A percentile compares a stretch with the other conserved stretches of the same genome.
Conservation (phyloP, 2,797 vertebrate species). For the Pangasius mekongensis region DNA sequence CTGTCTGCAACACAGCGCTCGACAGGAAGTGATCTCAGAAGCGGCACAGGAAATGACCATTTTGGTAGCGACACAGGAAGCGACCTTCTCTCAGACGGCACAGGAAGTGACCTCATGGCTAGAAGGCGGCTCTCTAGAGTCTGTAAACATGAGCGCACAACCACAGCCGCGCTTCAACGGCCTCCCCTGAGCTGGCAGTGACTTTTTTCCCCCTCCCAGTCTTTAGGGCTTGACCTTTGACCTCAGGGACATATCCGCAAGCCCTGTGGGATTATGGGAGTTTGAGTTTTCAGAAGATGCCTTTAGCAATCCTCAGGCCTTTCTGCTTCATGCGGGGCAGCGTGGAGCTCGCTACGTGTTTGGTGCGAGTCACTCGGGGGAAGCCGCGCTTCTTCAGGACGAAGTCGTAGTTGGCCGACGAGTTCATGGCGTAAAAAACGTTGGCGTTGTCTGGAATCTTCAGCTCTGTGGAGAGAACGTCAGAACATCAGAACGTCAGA, state of each 20-base stretch:
- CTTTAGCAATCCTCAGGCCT: slow-evolving; percentile 86
- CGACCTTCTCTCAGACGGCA: neutral
- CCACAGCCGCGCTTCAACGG: neutral
- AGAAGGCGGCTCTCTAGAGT: slow-evolving; percentile 1
- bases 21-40: slow-evolving; percentile 43
- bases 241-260: neutral
- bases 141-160: slow-evolving; percentile 46
- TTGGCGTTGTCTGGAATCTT: slow-evolving; percentile 89
- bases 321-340: slow-evolving; percentile 88
- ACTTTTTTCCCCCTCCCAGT: neutral
- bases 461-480: slow-evolving; percentile 71
- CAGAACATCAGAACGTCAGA: neutral
- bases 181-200: slow-evolving; percentile 35
- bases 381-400: slow-evolving; percentile 84
- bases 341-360: slow-evolving; percentile 85
- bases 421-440: slow-evolving; percentile 90
- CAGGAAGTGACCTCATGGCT: slow-evolving; percentile 16
- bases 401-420: slow-evolving; percentile 85
- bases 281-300: slow-evolving; percentile 80
- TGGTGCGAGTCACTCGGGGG: slow-evolving; percentile 78
- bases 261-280: slow-evolving; percentile 14
- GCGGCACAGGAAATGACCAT: slow-evolving; percentile 14
- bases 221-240: slow-evolving; percentile 16
- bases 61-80: neutral
- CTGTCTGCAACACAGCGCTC: slow-evolving; percentile 19